Evolutionary conservation across 2,113 vertebrate genomes (phyloP).

Genomic region (Corythaixoides concolor): DNA sequence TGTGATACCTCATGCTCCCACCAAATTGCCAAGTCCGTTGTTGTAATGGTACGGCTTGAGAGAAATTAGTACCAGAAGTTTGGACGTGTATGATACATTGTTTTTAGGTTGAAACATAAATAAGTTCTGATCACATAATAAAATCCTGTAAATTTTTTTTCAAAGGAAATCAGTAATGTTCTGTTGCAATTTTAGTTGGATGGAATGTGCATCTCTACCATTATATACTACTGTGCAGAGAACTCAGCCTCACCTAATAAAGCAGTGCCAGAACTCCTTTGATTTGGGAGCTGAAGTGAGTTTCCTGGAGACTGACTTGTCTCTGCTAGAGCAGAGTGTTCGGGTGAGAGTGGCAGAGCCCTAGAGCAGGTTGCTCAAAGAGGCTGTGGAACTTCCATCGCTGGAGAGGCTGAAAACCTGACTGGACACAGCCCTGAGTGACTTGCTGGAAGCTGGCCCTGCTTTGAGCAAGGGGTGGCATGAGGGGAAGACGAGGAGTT

Average conservation of each 20-base stretch:
- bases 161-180: background rate
- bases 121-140: background rate
- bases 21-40: background rate
- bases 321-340: background rate
- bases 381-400: background rate
- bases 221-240: background rate
- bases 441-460: background rate
- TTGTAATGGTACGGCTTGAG: background rate
- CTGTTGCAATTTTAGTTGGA: background rate
- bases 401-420: background rate
- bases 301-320: background rate
- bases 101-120: background rate
- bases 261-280: background rate
- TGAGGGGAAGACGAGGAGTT: background rate
- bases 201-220: background rate
- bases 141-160: background rate
- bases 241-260: background rate
- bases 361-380: too few relatives aligned
- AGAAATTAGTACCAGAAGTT: background rate
- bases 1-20: background rate
- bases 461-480: background rate
- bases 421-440: too few relatives aligned
- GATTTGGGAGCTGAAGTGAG: background rate
- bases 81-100: background rate
- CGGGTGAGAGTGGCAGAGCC: background rate